phyloP scores from a whole-genome alignment of 2,113 vertebrate genomes.

The Pimephales promelas region DNA sequence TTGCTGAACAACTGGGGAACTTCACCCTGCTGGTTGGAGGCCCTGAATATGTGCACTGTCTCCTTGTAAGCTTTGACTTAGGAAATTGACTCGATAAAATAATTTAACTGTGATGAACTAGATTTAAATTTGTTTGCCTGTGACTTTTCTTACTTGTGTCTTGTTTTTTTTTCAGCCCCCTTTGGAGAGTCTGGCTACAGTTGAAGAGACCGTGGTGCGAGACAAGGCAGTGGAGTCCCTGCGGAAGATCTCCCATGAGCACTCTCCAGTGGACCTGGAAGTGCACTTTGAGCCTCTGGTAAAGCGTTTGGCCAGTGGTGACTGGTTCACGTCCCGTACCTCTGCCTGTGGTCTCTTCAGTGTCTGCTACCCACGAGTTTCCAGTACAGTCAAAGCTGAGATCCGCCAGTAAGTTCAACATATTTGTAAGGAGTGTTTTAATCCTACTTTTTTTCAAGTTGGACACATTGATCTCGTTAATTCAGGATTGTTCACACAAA shows the following conservation, averaged over 20 bases:
- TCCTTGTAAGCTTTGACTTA: constrained; percentile 77
- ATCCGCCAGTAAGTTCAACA: constrained; percentile 84
- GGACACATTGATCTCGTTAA: neutral
- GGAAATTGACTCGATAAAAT: neutral
- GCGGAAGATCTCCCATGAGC: constrained; percentile 90
- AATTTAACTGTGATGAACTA: neutral
- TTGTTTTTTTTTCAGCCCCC: constrained; percentile 76
- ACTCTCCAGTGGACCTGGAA: constrained; percentile 87
- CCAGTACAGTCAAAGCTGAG: constrained; percentile 85
- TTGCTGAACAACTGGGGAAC: constrained; percentile 90
- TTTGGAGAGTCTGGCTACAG: constrained; percentile 88
- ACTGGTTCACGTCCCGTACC: constrained; percentile 92
- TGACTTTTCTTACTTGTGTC: neutral
- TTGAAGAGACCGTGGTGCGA: constrained; percentile 89
- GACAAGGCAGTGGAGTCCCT: constrained; percentile 91
- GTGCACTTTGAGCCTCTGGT: constrained; percentile 91
- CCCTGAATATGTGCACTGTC: constrained; percentile 88
- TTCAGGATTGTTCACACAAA: neutral
- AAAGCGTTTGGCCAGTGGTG: constrained; percentile 87
- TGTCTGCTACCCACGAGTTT: constrained; percentile 89
- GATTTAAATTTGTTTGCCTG: neutral
- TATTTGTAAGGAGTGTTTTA: neutral
- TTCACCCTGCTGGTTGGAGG: constrained; percentile 91
- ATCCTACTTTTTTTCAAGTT: neutral
- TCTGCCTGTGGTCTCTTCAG: constrained; percentile 90